Conservation (phyloP, 1,140 invertebrate genomes). For the Melitaea cinxia region DNA sequence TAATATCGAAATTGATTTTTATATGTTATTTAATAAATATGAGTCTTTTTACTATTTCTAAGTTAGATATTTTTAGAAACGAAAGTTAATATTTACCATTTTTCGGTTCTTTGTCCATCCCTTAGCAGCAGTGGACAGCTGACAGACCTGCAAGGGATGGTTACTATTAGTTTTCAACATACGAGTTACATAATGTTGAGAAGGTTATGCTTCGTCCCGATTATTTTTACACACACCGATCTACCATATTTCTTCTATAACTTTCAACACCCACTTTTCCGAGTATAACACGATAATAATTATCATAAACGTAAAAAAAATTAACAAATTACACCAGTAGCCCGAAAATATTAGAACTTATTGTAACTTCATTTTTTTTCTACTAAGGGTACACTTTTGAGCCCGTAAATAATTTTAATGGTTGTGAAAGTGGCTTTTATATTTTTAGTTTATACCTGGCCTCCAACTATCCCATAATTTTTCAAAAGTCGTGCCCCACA, state of each 20-base stretch:
- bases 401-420: constrained; percentile 2
- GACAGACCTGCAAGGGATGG: constrained; percentile 82
- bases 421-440: constrained; percentile 36
- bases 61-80: not conserved
- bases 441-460: constrained; percentile 68
- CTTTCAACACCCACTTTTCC: constrained; percentile 38
- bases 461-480: constrained; percentile 77
- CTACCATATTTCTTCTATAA: constrained; percentile 28
- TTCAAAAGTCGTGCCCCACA: constrained; percentile 89
- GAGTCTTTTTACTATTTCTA: not conserved
- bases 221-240: constrained; percentile 46
- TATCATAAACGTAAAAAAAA: constrained; percentile 37
- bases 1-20: no score
- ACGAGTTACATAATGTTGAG: constrained; percentile 78
- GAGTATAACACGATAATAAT: constrained; percentile 35
- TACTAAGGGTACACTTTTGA: constrained; percentile 34
- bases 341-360: constrained; percentile 41
- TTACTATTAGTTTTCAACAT: constrained; percentile 64
- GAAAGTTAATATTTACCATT: constrained; percentile 84
- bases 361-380: constrained; percentile 33
- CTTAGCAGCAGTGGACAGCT: constrained; percentile 85
- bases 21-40: no score
- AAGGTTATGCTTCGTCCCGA: constrained; percentile 71
- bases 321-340: constrained; percentile 55
- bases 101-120: constrained; percentile 89